Conservation (phyloP, 2,888 invertebrate genomes). For the Drosophila mulleri region DNA sequence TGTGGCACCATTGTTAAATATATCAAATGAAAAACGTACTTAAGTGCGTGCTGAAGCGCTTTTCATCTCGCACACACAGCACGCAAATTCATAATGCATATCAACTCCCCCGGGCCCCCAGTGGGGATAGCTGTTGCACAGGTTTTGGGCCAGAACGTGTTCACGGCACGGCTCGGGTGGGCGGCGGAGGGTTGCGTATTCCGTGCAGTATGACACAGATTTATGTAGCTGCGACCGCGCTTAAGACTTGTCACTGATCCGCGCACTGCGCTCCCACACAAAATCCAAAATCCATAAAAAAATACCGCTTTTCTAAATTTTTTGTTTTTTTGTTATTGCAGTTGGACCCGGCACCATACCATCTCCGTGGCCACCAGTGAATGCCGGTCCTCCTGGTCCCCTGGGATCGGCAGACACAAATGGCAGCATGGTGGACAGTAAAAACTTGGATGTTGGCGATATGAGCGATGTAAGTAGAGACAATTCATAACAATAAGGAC, state of each 20-base stretch:
- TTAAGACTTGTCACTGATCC: constrained; percentile 24
- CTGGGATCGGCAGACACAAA: constrained; percentile 93
- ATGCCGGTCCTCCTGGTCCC: constrained; percentile 88
- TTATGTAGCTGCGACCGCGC: constrained; percentile 35
- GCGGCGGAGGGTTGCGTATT: not conserved
- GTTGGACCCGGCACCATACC: constrained; percentile 97
- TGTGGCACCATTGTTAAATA: constrained; percentile 59
- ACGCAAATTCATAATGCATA: constrained; percentile 68
- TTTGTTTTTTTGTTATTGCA: constrained; percentile 81
- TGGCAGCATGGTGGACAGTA: constrained; percentile 95
- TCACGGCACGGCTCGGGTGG: not conserved
- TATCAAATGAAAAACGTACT: constrained; percentile 73
- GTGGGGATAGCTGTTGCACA: constrained; percentile 34
- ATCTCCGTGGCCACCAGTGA: constrained; percentile 97
- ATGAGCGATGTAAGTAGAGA: constrained; percentile 91
- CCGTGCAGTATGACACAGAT: constrained; percentile 40
- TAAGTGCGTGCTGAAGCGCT: constrained; percentile 66
- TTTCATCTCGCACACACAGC: constrained; percentile 56
- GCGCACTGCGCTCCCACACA: not conserved
- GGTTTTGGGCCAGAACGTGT: constrained; percentile 33
- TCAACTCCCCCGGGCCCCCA: constrained; percentile 42
- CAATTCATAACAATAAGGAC: not conserved
- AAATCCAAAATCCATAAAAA: constrained; percentile 6
- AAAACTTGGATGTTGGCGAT: constrained; percentile 96
- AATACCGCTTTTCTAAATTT: constrained; percentile 17